Evolutionary conservation across 2,113 vertebrate species (phyloP).

Genomic region (Gymnobelideus leadbeateri): DNA sequence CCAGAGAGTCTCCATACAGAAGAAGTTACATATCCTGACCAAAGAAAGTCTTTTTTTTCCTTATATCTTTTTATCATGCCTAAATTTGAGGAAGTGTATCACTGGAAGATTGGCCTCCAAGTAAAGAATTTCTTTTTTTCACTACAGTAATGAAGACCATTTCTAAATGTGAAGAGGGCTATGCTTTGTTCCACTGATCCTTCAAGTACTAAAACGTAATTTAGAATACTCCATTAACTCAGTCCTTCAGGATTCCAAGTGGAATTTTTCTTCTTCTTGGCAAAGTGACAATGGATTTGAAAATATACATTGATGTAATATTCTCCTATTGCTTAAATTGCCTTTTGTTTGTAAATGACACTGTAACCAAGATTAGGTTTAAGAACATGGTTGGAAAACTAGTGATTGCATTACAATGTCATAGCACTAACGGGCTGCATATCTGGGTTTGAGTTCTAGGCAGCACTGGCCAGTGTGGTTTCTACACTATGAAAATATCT

Average conservation of each 20-base stretch:
- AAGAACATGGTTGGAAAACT: not conserved
- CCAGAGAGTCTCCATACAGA: not conserved
- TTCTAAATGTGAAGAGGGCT: not conserved
- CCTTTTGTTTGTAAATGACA: not conserved
- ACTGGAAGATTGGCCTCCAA: not conserved
- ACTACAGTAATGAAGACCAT: not conserved
- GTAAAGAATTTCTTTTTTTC: not conserved
- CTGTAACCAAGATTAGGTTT: not conserved
- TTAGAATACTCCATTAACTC: not conserved
- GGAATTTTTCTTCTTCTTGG: conserved; percentile 16
- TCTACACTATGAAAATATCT: not conserved
- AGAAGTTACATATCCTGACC: not conserved
- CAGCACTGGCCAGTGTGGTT: not conserved
- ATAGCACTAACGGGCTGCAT: not conserved
- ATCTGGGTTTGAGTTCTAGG: not conserved
- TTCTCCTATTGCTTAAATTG: not conserved
- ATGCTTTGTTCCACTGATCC: not conserved
- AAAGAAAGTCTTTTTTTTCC: not conserved
- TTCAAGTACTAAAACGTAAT: not conserved
- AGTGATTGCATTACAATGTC: not conserved
- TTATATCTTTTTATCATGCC: not conserved
- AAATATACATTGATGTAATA: not conserved
- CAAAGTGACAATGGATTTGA: conserved; percentile 15
- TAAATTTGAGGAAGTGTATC: not conserved
- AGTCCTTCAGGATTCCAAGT: not conserved